Base-by-base conservation (phyloP, 1,140 invertebrate species). In the Odontomachus brunneus region DNA sequence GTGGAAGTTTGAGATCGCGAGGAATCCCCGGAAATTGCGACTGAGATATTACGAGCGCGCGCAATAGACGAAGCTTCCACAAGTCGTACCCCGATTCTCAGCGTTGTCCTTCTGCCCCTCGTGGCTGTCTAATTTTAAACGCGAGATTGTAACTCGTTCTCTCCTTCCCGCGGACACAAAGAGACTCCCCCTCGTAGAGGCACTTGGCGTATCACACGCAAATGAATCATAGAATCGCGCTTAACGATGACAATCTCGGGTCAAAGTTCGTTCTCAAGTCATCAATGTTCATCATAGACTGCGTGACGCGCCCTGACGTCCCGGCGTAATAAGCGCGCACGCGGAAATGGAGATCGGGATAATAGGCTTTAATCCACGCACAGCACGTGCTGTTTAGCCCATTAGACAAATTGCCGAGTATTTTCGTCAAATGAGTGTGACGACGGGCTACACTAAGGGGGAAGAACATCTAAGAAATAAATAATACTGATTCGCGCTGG, bases 201-300 rank as follows among this genome's bases (percentile, higher is more conserved):
- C 65, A 33, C 74, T 80, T 80, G 49, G 22, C 53, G 33, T 80
- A 80, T 80, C 75, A 80, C 75, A 80, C 75, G 75, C 75, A 80
- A 80, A 80, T 80, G 33, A 80, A 80, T 71, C 75, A 80, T n/a
- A 53, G 75, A 80, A 80, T 80, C 65, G 51, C 51, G 65, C 33
- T 80, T 80, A 75, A 75, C 59, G 75, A 80, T 80, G 75, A 71
- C 51, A 80, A 80, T 80, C 75, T 48, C 75, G 65, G 75, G 51
- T 59, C 65, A 80, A 71, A 80, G 75, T 71, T 80, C 75, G 65
- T 80, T 80, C 75, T 80, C 75, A 80, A 80, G 75, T 80, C 75
- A 80, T 80, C 75, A 71, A 71, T 78, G 75, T 59, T 71, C 75
- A 80, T 80, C 53, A 71, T 80, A 48, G 65, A 78, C 63, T 38